A percentile compares a stretch with the other conserved stretches of the same genome.
Conservation (phyloP, 2,797 vertebrate genomes). For the Peromyscus melanophrys region DNA sequence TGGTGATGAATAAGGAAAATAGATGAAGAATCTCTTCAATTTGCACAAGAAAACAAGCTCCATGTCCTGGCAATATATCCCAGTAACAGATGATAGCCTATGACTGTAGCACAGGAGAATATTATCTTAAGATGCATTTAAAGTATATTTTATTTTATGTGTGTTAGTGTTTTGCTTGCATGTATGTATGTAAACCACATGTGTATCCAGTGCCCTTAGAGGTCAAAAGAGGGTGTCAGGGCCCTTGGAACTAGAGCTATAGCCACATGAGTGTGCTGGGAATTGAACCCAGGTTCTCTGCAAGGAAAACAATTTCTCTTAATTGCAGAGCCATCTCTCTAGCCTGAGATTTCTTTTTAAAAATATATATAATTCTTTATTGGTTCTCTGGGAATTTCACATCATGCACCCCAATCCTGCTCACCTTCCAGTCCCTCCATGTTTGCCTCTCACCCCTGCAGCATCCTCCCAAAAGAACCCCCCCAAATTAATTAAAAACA, state of each 20-base stretch:
- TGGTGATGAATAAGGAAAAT: constrained; percentile 49
- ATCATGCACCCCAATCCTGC: too few relatives aligned
- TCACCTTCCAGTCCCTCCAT: too few relatives aligned
- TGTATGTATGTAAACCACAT: too few relatives aligned
- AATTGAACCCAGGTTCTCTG: background rate
- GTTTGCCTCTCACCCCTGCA: background rate
- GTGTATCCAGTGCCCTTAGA: background rate
- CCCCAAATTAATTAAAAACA: background rate
- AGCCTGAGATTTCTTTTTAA: background rate
- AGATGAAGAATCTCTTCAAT: constrained; percentile 50
- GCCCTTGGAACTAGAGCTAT: background rate
- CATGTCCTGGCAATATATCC: background rate
- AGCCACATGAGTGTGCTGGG: background rate
- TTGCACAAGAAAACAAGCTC: constrained; percentile 25
- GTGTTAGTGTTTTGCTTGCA: background rate
- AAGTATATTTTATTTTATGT: too few relatives aligned
- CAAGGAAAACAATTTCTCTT: background rate
- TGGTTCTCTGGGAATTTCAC: background rate
- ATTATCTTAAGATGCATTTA: background rate
- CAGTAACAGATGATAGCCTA: constrained; percentile 10
- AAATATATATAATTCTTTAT: background rate
- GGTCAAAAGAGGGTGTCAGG: background rate
- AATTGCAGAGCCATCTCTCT: background rate
- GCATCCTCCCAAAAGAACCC: background rate
- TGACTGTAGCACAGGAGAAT: background rate